Evolutionary conservation across 2,797 vertebrate species (phyloP), one percentile per base, ranked within the genome.

Genomic region (Australoheros facetus): DNA sequence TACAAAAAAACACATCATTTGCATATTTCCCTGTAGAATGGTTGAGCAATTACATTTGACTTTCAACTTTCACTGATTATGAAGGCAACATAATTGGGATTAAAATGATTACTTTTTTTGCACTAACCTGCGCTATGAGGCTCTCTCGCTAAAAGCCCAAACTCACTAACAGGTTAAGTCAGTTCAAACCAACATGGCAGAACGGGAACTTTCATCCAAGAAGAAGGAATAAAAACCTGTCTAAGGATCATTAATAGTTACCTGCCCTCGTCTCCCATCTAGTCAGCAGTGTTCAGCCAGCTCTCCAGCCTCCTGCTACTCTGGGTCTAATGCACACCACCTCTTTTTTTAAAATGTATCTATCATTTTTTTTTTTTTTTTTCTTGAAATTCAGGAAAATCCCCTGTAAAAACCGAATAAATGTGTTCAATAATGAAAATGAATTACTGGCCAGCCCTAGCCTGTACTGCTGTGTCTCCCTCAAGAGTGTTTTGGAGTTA

Each of bases 21-120:
- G 39, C 7, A 62, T 39, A 16, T 62, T 62, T 62, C 34, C 14
- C 19, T 21, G 32, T 59, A 21, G 34, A 13, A 21, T 59, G 17
- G 30, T 17, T 3, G 5, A 59, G 57, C 19, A 37, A n/a, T 59
- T n/a, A n/a, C 21, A 39, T 60, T 2, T 0, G 14, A 64, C 16
- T 64, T 64, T 26, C 37, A 64, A 4, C 21, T 62, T 42, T 42
- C 13, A 10, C 1, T 16, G 37, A 5, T 45, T 26, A 13, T 26
- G 14, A 45, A 64, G 37, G 9, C 12, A 62, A 5, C 7, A 16
- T 39, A 62, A 62, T 10, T 14, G n/a, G 58, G 0, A 60, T 60
- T 21, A 37, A 58, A 1, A 57, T 19, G 4, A 17, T 30, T 4
- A 9, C 51, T 17, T 48, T 53, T 51, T 51, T 53, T n/a, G 7